These are phyloP conservation scores for Syngnathus scovelli DNA, from an alignment of 2,113 vertebrate species.

Conservation along the genomic window DNA sequence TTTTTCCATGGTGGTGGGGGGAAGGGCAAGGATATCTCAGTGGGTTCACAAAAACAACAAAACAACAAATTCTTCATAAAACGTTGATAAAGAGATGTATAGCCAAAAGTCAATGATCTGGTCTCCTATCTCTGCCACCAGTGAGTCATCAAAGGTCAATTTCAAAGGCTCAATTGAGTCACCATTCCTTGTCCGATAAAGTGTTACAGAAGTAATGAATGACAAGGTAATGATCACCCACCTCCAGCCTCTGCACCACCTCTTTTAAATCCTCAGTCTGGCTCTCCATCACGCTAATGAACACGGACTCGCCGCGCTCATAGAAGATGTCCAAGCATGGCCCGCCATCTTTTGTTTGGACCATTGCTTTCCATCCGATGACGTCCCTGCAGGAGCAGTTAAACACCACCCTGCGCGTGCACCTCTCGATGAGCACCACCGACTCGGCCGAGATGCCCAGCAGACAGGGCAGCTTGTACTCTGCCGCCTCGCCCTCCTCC, in stretches of 20 bases:
- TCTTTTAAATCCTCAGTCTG: slow-evolving; percentile 78
- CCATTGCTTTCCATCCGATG: slow-evolving; percentile 82
- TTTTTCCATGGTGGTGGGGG: too few relatives aligned
- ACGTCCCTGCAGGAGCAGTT: slow-evolving; percentile 87
- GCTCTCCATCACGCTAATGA: slow-evolving; percentile 68
- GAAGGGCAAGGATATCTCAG: too few relatives aligned
- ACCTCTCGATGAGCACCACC: slow-evolving; percentile 80
- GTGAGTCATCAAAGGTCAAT: not conserved
- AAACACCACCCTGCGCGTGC: slow-evolving; percentile 76
- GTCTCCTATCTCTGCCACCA: too few relatives aligned
- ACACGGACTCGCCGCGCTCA: slow-evolving; percentile 78
- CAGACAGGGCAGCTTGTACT: slow-evolving; percentile 72
- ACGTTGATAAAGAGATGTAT: too few relatives aligned
- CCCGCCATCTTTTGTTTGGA: slow-evolving; percentile 60
- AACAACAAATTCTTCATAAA: too few relatives aligned
- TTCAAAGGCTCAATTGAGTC: not conserved
- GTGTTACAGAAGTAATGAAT: not conserved
- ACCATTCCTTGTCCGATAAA: not conserved
- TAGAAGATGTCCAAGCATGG: slow-evolving; percentile 82
- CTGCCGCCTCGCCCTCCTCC: slow-evolving; percentile 41
- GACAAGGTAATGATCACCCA: slow-evolving; percentile 41
- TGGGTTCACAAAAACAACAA: too few relatives aligned
- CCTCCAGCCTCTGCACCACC: slow-evolving; percentile 83
- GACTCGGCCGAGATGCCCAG: slow-evolving; percentile 81
- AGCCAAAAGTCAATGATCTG: too few relatives aligned